These are phyloP conservation scores for Eremobia ochroleuca DNA, from an alignment of 2,888 invertebrate species.

Conservation along the genomic window DNA sequence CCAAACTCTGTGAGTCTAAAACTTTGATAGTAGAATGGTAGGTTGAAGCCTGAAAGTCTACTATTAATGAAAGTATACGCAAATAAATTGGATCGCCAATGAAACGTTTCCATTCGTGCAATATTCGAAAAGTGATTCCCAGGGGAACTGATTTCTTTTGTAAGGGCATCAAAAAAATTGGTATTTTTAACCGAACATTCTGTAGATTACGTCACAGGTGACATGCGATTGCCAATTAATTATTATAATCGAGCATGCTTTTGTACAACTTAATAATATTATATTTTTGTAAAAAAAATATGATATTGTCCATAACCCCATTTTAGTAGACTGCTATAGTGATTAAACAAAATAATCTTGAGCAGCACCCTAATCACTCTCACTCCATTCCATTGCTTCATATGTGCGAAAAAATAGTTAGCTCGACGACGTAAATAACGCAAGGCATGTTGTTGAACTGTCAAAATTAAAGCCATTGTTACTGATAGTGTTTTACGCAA, in stretches of 20 bases:
- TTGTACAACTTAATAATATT: background rate
- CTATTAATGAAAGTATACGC: background rate
- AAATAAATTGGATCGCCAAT: background rate
- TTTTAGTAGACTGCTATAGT: background rate
- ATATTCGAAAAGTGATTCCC: background rate
- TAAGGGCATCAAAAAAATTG: background rate
- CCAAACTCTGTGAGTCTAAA: background rate
- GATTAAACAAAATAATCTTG: background rate
- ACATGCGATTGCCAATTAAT: background rate
- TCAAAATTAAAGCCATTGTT: too few relatives aligned
- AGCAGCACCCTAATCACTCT: too few relatives aligned
- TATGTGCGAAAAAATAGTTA: too few relatives aligned
- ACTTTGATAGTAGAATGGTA: background rate
- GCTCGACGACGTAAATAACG: too few relatives aligned
- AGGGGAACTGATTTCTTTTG: background rate
- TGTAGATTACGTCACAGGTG: background rate
- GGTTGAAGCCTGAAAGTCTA: background rate
- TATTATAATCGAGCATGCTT: background rate
- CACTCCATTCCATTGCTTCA: too few relatives aligned
- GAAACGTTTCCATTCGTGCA: slow-evolving; percentile 2
- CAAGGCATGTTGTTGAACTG: too few relatives aligned
- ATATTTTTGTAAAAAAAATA: background rate
- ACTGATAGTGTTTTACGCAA: too few relatives aligned
- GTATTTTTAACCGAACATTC: background rate
- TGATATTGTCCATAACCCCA: background rate